phyloP scores from a whole-genome alignment of 2,113 vertebrate genomes.

The Oreotrochilus melanogaster region DNA sequence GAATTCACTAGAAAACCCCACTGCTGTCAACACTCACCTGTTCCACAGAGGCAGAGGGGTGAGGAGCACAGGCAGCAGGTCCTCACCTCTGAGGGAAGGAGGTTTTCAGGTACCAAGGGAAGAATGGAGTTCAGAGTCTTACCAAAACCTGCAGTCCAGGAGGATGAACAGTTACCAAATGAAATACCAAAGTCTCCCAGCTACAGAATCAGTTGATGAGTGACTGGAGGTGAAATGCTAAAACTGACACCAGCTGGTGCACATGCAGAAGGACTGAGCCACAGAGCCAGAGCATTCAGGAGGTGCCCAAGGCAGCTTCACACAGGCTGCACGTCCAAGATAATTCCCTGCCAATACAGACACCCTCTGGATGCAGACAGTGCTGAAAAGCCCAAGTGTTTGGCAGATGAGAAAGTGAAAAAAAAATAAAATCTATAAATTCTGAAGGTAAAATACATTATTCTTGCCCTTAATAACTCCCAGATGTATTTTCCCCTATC shows the following conservation, averaged over 20 bases:
- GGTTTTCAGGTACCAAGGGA: not conserved
- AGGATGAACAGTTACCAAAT: not conserved
- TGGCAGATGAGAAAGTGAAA: not conserved
- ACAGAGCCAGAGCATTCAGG: not conserved
- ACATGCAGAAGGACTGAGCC: not conserved
- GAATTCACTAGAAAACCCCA: not conserved
- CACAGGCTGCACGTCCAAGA: not conserved
- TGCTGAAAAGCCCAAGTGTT: not conserved
- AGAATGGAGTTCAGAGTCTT: not conserved
- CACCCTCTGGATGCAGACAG: not conserved
- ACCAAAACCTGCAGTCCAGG: not conserved
- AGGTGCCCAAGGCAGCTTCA: not conserved
- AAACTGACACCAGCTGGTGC: fast-evolving
- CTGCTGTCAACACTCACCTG: fast-evolving
- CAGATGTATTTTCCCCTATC: not conserved
- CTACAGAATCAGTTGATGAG: not conserved
- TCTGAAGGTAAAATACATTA: not conserved
- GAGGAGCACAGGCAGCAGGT: not conserved
- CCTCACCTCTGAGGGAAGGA: not conserved
- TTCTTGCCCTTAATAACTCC: not conserved
- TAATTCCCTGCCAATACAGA: not conserved
- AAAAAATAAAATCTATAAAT: not conserved
- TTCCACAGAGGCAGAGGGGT: not conserved
- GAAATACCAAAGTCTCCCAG: not conserved
- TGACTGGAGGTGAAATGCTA: not conserved